Evolutionary conservation across 2,113 vertebrate species (phyloP), one percentile per base, ranked within the genome.

Genomic region (Strix aluco): DNA sequence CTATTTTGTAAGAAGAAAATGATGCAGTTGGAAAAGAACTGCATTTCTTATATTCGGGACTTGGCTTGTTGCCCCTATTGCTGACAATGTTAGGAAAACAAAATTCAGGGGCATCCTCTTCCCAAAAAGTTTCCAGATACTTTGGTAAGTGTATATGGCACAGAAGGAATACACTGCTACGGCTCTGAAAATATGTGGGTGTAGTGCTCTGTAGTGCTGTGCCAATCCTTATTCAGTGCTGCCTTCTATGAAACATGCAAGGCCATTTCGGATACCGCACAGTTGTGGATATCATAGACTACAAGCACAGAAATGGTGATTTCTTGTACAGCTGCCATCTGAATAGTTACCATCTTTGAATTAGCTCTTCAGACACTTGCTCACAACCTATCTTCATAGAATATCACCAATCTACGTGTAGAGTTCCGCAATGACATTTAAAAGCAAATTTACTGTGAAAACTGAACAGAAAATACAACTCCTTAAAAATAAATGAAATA

Each of bases 21-120:
- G 2, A 72, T 1, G 1, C 2, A 0, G 4, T 29, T 66, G 38
- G 34, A 69, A 79, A 82, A 82, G 1, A 71, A 49, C 19, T 44
- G 8, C 7, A 36, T 59, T 88, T 86, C 66, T 70, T 66, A 15
- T 29, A 51, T 34, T 73, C 29, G 46, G n/a, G 46, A 40, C 20
- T 86, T 69, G 30, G 52, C 32, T 73, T 51, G n/a, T 55, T 89
- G 57, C 38, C n/a, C 26, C 32, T 57, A 8, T 65, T 83, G 40
- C 42, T 86, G 40, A 26, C 17, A 40, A 26, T 11, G 4, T 57
- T 52, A 80, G 38, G 13, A 92, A 70, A 70, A 14, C 22, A 88
- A 79, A 86, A 70, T 30, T 71, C 21, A 61, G 62, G 63, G 15
- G 13, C 22, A 67, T 46, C 9, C 2, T 44, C 51, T 54, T 63